Evolutionary conservation across 2,113 vertebrate species (phyloP), one percentile per base, ranked within the genome.

Genomic region (Cnemophilus loriae): DNA sequence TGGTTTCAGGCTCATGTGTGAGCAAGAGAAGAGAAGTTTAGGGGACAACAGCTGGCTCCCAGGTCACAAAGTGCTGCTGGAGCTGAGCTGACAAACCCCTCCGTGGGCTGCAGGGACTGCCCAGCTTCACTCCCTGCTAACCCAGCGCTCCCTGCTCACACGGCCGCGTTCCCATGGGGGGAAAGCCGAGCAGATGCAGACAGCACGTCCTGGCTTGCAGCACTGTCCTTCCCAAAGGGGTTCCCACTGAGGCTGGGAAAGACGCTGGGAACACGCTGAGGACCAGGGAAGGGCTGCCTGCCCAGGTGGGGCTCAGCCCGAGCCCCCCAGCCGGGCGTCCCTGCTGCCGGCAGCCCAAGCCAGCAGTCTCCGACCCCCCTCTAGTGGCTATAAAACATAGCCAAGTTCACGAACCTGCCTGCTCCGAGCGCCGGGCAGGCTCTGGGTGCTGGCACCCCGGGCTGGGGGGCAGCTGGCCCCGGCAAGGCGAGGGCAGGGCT

Each of bases 381-480:
- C 96, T 96, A 97, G 95, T 64, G 90, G 93, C 92, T 96, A 95
- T 96, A 96, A 95, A 95, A 96, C 90, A 89, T 95, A 96, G 92
- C 90, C 88, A 93, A 84, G 95, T 96, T 95, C 95, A 97, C 83
- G 92, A 94, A 84, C 95, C 79, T 24, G 3, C 46, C 52, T 37
- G 46, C 79, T 65, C 61, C 4, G 0, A 74, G 37, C 2, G 0
- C 78, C 57, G 4, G 47, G 55, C 53, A 16, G 39, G 39, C 22
- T 13, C 52, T 3, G 60, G 71, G 47, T 0, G 19, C 49, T 10
- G 65, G 44, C 32, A 89, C 1, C 4, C 28, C 3, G 24, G 20
- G 13, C 57, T 10, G 8, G 3, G 37, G 46, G 10, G 20, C 73
- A 53, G 41, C 52, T 41, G 73, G 22, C 18, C 56, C 69, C 15